Evolutionary conservation across 2,113 vertebrate genomes (phyloP), one percentile per base, ranked within the genome.

Genomic region (Rostratula benghalensis): DNA sequence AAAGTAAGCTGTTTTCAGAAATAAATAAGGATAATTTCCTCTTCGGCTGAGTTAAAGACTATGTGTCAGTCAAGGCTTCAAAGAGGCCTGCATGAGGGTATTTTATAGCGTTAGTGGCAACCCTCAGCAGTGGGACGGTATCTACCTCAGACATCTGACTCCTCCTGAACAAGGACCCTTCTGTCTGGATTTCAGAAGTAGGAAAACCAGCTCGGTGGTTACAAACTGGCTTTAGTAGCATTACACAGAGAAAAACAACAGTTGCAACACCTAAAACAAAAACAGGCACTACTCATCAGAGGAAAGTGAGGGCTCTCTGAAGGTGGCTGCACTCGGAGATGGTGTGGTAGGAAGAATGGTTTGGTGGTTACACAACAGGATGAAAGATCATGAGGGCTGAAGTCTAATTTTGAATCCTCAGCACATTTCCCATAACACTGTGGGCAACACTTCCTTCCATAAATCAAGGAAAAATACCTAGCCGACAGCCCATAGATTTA

Each of bases 331-430:
- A 30, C 65, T 48, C 2, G 1, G 23, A 69, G 67, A 41, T 84
- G 1, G 1, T 77, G 81, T 59, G 89, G 92, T 82, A 50, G 83
- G 83, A 85, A 85, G 77, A 74, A 87, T 74, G 81, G 89, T 94
- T 94, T 93, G 65, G 65, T 94, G 89, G 86, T 93, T 93, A 91
- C 82, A 89, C 67, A 79, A 85, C 83, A 84, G 77, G 83, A 92
- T 73, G 81, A 84, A 78, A 91, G 45, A 84, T 10, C 81, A 69
- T 14, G 70, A 79, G 41, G 92, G 78, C 61, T 41, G 19, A 87
- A 92, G 74, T 83, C 41, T 83, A 45, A 85, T 91, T 94, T 91
- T 3, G 0, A 82, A 37, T 87, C 37, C 65, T 92, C 57, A 87
- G 94, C 74, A 87, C 41, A 54, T 90, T 97, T 96, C 86, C 89